Evolutionary conservation across 1,140 invertebrate species (phyloP).

Genomic region (Lasioglossum baleicum): DNA sequence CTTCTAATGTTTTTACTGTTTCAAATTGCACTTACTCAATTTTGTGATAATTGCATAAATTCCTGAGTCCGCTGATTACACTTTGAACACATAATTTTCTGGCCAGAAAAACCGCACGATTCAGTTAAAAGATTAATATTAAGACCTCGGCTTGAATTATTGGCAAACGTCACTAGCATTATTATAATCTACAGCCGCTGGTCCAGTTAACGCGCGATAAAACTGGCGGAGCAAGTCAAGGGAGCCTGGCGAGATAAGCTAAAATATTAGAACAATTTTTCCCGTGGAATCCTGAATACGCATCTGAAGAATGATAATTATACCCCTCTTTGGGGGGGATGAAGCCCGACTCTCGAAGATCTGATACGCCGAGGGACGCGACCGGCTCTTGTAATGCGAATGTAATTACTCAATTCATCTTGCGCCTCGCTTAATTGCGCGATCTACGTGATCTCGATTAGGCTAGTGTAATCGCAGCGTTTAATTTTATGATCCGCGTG

Average conservation of each 20-base stretch:
- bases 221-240: too few relatives aligned
- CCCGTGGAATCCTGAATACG: background rate
- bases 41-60: too few relatives aligned
- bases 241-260: background rate
- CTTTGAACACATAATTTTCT: too few relatives aligned
- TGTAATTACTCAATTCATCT: constrained; percentile 63
- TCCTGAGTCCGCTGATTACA: too few relatives aligned
- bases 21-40: too few relatives aligned
- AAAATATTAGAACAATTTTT: too few relatives aligned
- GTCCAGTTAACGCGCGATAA: too few relatives aligned
- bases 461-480: constrained; percentile 43
- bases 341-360: constrained; percentile 16
- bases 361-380: background rate
- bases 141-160: too few relatives aligned
- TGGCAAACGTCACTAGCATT: too few relatives aligned
- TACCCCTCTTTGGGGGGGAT: background rate
- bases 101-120: too few relatives aligned
- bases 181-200: too few relatives aligned
- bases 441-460: constrained; percentile 51
- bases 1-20: too few relatives aligned
- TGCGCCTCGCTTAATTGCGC: constrained; percentile 44
- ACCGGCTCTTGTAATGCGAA: constrained; percentile 50
- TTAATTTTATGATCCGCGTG: constrained; percentile 53
- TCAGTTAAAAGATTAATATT: background rate
- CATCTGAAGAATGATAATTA: constrained; percentile 1